phyloP scores from a whole-genome alignment of 1,140 invertebrate species.

The Cheumatopsyche charites region DNA sequence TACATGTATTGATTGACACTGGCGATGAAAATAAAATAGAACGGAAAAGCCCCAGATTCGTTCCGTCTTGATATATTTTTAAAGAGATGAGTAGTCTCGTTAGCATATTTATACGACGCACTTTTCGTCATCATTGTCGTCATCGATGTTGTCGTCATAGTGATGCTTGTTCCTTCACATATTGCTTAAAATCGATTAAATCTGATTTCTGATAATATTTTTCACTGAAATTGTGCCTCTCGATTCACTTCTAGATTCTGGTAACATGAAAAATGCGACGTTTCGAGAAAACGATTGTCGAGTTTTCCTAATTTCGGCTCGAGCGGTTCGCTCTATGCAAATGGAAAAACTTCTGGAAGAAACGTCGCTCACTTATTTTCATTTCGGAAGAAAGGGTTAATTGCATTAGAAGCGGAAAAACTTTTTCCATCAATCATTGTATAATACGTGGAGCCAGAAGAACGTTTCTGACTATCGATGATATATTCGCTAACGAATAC shows the following conservation, averaged over 20 bases:
- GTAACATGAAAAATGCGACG: no score
- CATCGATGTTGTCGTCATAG: not conserved
- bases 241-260: no score
- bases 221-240: no score
- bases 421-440: not conserved
- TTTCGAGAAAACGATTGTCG: no score
- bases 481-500: no score
- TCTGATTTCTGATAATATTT: no score
- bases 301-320: no score
- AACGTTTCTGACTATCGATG: not conserved
- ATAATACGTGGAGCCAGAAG: not conserved
- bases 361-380: not conserved
- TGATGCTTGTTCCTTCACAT: not conserved
- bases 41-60: conserved; percentile 1
- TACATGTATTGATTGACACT: no score
- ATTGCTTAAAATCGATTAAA: no score
- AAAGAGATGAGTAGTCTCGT: not conserved
- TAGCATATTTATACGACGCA: conserved; percentile 1
- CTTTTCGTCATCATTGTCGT: not conserved
- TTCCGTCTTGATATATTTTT: conserved; percentile 11
- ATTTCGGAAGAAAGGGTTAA: not conserved
- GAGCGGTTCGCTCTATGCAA: no score
- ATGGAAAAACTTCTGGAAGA: no score
- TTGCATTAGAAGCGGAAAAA: not conserved
- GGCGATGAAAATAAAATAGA: conserved; percentile 2